Evolutionary conservation across 2,888 invertebrate species (phyloP).

Genomic region (Rotaria magnacalcarata): DNA sequence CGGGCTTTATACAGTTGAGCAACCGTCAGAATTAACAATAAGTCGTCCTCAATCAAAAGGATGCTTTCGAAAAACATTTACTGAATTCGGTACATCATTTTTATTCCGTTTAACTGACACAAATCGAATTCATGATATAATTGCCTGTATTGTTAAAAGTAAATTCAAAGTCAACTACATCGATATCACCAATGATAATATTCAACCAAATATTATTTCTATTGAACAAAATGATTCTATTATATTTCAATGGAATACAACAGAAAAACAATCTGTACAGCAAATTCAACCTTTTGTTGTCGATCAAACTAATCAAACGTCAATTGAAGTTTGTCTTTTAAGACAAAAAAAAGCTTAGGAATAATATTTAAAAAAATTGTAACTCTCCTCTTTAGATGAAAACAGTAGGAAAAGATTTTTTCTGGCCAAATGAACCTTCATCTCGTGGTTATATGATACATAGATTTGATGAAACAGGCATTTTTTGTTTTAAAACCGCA

Average conservation of each 20-base stretch:
- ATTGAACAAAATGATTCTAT: not conserved
- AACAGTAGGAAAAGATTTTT: slow-evolving; percentile 13
- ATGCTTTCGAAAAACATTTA: not conserved
- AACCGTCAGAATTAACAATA: not conserved
- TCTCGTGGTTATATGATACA: not conserved
- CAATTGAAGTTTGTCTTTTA: not conserved
- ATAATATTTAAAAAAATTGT: not conserved
- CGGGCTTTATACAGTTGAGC: not conserved
- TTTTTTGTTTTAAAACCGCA: slow-evolving; percentile 15
- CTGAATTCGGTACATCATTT: slow-evolving; percentile 10
- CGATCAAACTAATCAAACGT: not conserved
- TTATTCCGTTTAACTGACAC: slow-evolving; percentile 32
- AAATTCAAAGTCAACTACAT: not conserved
- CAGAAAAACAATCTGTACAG: not conserved
- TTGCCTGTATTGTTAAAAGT: not conserved
- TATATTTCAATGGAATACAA: slow-evolving; percentile 26
- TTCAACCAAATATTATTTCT: not conserved
- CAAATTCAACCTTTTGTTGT: not conserved
- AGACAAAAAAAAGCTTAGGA: not conserved
- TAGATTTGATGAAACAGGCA: not conserved
- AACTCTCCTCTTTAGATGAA: not conserved
- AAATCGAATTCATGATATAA: slow-evolving; percentile 23
- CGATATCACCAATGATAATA: not conserved
- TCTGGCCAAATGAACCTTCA: not conserved
- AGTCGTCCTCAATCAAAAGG: not conserved